phyloP scores from a whole-genome alignment of 2,113 vertebrate genomes.

The Reinhardtius hippoglossoides region DNA sequence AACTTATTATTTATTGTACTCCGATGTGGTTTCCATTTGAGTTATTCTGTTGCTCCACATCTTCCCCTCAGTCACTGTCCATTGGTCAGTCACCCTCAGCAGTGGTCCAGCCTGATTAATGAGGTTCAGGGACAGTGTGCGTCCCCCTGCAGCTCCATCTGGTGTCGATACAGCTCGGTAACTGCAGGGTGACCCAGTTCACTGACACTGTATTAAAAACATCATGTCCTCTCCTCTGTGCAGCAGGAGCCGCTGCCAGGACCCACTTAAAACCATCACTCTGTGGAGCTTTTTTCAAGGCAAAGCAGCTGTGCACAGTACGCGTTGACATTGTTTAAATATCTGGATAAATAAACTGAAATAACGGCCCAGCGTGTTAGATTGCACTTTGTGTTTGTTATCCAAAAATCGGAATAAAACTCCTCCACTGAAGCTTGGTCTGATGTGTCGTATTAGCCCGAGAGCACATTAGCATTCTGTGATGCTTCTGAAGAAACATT shows the following conservation, averaged over 20 bases:
- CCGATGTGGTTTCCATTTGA: not conserved
- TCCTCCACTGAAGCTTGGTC: not conserved
- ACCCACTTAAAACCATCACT: not conserved
- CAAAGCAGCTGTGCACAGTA: not conserved
- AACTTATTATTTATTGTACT: not conserved
- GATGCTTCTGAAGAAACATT: not conserved
- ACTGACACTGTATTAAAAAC: conserved; percentile 31
- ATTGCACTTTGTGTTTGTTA: not conserved
- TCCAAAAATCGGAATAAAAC: not conserved
- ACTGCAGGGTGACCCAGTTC: conserved; percentile 48
- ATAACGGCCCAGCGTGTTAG: not conserved
- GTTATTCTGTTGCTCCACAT: not conserved
- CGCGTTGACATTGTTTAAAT: not conserved
- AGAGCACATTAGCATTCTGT: not conserved
- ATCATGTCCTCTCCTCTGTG: conserved; percentile 28
- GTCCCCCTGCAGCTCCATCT: conserved; percentile 55
- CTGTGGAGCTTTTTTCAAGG: not conserved
- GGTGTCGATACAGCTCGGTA: conserved; percentile 25
- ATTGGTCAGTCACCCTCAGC: conserved; percentile 25
- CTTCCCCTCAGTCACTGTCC: conserved; percentile 27
- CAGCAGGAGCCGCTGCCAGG: conserved; percentile 4
- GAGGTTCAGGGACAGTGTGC: conserved; percentile 32
- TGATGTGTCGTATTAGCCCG: not conserved
- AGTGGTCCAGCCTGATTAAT: conserved; percentile 48
- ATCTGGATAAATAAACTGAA: not conserved